A percentile compares a stretch with the other conserved stretches of the same genome.
Conservation (phyloP, 2,113 vertebrate genomes). For the Chascanopsetta lugubris region DNA sequence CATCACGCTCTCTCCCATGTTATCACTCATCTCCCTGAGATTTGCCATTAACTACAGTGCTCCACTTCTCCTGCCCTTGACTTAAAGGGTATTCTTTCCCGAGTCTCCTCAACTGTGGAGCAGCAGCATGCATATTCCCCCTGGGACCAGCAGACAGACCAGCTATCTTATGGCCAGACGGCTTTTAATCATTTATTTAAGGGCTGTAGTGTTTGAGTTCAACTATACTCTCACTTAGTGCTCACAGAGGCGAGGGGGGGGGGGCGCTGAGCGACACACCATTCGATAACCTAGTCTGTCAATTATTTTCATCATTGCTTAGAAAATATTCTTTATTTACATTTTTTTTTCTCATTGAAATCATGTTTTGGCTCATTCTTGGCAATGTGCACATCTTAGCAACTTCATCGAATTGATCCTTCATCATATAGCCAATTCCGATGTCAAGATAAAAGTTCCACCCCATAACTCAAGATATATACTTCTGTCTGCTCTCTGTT, state of each 20-base stretch:
- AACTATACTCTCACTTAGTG: slow-evolving; percentile 37
- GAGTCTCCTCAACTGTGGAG: slow-evolving; percentile 46
- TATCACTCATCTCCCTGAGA: slow-evolving; percentile 43
- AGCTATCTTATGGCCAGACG: slow-evolving; percentile 53
- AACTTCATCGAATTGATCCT: not conserved
- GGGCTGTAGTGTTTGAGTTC: slow-evolving; percentile 50
- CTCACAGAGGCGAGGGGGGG: slow-evolving; percentile 11
- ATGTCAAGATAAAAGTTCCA: not conserved
- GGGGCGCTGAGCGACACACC: slow-evolving; percentile 20
- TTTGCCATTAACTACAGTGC: slow-evolving; percentile 50
- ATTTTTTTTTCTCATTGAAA: not conserved
- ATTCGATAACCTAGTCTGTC: slow-evolving; percentile 51
- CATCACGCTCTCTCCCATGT: slow-evolving; percentile 12
- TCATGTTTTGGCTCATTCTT: not conserved
- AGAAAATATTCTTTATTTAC: not conserved
- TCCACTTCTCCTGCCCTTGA: slow-evolving; percentile 53
- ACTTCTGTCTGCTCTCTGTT: not conserved
- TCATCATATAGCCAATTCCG: not conserved
- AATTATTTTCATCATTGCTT: not conserved
- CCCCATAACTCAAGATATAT: not conserved
- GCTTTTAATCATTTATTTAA: slow-evolving; percentile 78
- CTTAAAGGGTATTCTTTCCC: slow-evolving; percentile 36
- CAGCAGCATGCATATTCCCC: slow-evolving; percentile 21
- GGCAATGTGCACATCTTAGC: not conserved
- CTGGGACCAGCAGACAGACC: slow-evolving; percentile 20